These are phyloP conservation scores for Ethmia dodecea DNA, from an alignment of 2,888 invertebrate genomes.

Conservation along the genomic window DNA sequence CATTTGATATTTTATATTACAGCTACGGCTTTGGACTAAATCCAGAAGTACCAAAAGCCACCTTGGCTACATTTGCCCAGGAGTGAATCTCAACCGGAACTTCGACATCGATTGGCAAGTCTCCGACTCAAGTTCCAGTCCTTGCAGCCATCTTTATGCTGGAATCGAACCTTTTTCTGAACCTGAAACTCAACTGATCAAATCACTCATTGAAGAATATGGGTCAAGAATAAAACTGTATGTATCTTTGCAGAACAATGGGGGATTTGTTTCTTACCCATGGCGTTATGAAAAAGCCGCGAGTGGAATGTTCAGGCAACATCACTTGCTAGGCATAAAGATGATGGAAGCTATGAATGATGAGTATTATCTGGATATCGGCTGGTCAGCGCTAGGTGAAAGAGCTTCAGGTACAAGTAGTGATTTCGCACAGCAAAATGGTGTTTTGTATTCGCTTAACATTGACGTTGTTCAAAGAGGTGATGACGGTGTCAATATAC, in stretches of 20 bases:
- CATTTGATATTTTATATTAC: slow-evolving; percentile 27
- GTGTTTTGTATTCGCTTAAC: slow-evolving; percentile 44
- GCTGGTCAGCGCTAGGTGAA: slow-evolving; percentile 41
- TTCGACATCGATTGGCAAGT: slow-evolving; percentile 84
- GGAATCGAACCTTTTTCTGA: slow-evolving; percentile 82
- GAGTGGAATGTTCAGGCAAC: slow-evolving; percentile 50
- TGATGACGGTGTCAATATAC: slow-evolving; percentile 39
- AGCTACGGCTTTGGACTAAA: slow-evolving; percentile 84
- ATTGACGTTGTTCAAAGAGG: slow-evolving; percentile 43
- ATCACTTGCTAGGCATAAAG: slow-evolving; percentile 43
- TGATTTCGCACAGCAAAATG: slow-evolving; percentile 43
- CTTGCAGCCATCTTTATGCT: slow-evolving; percentile 80
- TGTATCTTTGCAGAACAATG: slow-evolving; percentile 86
- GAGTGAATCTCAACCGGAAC: slow-evolving; percentile 87
- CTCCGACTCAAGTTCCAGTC: slow-evolving; percentile 75
- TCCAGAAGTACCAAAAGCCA: slow-evolving; percentile 69
- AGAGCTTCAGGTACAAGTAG: slow-evolving; percentile 54
- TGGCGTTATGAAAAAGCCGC: slow-evolving; percentile 79
- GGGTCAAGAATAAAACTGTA: slow-evolving; percentile 77
- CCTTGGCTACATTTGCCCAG: slow-evolving; percentile 71
- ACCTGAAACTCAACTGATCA: slow-evolving; percentile 78
- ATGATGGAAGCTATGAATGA: slow-evolving; percentile 38
- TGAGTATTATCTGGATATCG: slow-evolving; percentile 38
- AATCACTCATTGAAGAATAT: slow-evolving; percentile 71
- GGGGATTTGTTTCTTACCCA: slow-evolving; percentile 81